phyloP scores from a whole-genome alignment of 2,797 vertebrate species.

The Mormyrus proboscirostris region DNA sequence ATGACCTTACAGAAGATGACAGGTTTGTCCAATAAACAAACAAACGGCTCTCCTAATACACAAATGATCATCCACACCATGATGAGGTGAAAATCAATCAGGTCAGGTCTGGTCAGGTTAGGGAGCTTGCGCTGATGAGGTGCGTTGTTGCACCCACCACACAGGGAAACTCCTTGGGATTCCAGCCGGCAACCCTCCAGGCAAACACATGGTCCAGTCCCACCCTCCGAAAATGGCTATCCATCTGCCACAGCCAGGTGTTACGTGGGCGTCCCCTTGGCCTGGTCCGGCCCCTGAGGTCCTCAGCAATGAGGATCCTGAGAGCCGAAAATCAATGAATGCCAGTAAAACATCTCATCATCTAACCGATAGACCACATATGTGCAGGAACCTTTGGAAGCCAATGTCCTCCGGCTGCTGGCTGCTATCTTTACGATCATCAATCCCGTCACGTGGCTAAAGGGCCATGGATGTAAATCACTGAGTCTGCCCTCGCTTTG shows the following conservation, averaged over 20 bases:
- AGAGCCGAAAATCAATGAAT: neutral
- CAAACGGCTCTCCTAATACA: neutral
- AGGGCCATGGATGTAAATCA: neutral
- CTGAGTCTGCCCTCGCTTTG: neutral
- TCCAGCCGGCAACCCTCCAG: neutral
- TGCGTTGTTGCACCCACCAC: no score
- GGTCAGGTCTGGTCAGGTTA: neutral
- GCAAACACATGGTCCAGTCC: neutral
- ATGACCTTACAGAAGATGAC: neutral
- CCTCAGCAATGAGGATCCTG: neutral
- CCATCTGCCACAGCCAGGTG: neutral
- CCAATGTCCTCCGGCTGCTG: neutral
- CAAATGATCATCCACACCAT: neutral
- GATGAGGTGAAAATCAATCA: neutral
- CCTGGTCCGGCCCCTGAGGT: neutral
- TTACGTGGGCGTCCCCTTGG: neutral
- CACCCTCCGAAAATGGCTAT: neutral
- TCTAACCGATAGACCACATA: neutral
- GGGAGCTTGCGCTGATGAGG: neutral
- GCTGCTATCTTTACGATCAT: constrained; percentile 20
- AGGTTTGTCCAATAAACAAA: neutral
- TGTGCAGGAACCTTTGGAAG: neutral
- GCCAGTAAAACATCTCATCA: neutral
- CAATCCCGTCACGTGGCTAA: constrained; percentile 3
- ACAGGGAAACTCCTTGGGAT: neutral